Percentiles rank a stretch among this genome's conserved stretches.
Conservation (phyloP, 1,140 invertebrate species). For the Sitophilus oryzae region DNA sequence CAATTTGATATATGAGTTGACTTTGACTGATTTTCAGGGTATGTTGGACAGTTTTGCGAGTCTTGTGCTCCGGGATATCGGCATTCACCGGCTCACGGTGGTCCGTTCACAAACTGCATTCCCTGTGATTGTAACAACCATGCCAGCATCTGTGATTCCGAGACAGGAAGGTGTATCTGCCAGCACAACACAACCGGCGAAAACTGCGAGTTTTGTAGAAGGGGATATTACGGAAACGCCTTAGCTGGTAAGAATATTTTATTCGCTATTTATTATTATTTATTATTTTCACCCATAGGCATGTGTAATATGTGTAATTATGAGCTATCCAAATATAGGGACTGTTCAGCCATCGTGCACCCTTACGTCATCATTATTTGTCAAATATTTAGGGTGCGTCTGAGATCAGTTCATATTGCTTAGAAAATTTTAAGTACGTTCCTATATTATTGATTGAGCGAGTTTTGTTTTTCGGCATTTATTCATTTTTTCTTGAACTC, state of each 20-base stretch:
- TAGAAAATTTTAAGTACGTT: too few relatives aligned
- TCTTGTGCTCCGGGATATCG: conserved; percentile 91
- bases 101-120: conserved; percentile 88
- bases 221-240: conserved; percentile 94
- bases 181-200: conserved; percentile 93
- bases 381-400: too few relatives aligned
- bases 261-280: conserved; percentile 1
- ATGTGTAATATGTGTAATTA: too few relatives aligned
- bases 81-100: conserved; percentile 75
- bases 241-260: conserved; percentile 49
- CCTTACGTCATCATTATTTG: too few relatives aligned
- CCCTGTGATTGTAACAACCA: conserved; percentile 95
- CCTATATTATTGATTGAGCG: too few relatives aligned
- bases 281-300: not conserved
- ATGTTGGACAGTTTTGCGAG: conserved; percentile 94
- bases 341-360: too few relatives aligned
- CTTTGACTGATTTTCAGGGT: conserved; percentile 48
- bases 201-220: conserved; percentile 88
- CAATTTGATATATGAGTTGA: not conserved
- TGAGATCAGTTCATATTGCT: too few relatives aligned
- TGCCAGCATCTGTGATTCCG: conserved; percentile 91
- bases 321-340: too few relatives aligned
- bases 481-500: too few relatives aligned
- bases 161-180: conserved; percentile 94
- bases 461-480: too few relatives aligned